Evolutionary conservation across 2,888 invertebrate species (phyloP), one percentile per base, ranked within the genome.

Genomic region (Cerastis rubricosa): DNA sequence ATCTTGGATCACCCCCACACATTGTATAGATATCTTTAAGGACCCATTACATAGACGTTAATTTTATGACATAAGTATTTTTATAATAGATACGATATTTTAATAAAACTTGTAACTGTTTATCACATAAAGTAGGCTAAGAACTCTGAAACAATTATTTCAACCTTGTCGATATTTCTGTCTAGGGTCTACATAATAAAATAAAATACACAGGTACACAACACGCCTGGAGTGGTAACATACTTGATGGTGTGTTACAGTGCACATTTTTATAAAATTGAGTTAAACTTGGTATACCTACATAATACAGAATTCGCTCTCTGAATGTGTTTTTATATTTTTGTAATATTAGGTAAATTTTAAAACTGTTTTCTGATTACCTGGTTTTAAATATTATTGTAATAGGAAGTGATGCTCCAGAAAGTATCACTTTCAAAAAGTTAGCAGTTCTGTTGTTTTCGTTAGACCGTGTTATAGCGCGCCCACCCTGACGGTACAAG

Each of bases 21-120:
- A 67, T 71, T 82, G 82, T 77, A 71, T 76, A 80, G 69, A 66
- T 80, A 76, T 63, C 40, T 54, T 8, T 80, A 83, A 66, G 85
- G 57, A 87, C 86, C 81, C 79, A 78, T 76, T 81, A 80, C 75
- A 73, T 85, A 86, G 65, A 78, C 66, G 68, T 83, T 85, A 73
- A 81, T 85, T 69, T 78, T 71, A 80, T 72, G 65, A 71, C 22
- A 80, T 82, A 85, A 65, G 77, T 88, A 87, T 88, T 88, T 86
- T 82, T 84, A 85, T 86, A 76, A 79, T 83, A 85, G 66, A 76
- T 81, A 77, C 67, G 80, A 77, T 80, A 80, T 83, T 72, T 85
- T 80, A 85, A 61, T 71, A 67, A 79, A 78, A 25, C 71, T 80
- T 76, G 71, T 77, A 70, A 72, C 4, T 17, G 74, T 61, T 25